A percentile compares a stretch with the other conserved stretches of the same genome.
Evolutionary conservation across 92 coral and sea anemone species (phyloP).

Genomic region (Blastomussa wellsi): DNA sequence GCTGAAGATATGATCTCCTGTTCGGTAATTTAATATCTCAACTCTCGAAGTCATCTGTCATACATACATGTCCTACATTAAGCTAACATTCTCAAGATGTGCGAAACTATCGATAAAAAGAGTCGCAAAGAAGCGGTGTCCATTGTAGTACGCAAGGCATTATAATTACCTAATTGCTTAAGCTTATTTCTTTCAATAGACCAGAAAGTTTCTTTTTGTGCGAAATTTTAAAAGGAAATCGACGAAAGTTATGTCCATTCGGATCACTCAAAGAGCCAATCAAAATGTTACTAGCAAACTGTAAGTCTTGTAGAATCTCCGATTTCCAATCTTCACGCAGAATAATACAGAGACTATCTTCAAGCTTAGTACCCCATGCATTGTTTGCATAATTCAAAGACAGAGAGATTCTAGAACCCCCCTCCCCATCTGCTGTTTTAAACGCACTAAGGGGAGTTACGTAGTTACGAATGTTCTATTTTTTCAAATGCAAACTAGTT

Average conservation of each 20-base stretch:
- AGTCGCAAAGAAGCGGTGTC: too few relatives aligned
- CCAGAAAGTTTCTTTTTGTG: too few relatives aligned
- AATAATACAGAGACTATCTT: background rate
- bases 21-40: too few relatives aligned
- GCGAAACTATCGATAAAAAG: background rate
- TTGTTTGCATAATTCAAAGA: background rate
- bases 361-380: background rate
- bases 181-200: too few relatives aligned
- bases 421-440: background rate
- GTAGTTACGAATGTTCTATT: background rate
- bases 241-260: too few relatives aligned
- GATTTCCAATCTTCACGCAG: background rate
- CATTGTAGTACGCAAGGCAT: too few relatives aligned
- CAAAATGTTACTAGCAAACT: too few relatives aligned
- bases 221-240: too few relatives aligned
- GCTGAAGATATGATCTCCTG: too few relatives aligned
- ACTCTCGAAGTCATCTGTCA: background rate
- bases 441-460: background rate
- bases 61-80: background rate
- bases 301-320: background rate
- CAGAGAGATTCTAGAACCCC: background rate
- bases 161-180: too few relatives aligned
- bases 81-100: background rate
- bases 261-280: too few relatives aligned
- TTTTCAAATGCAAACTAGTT: background rate